A percentile compares a stretch with the other conserved stretches of the same genome.
Conservation (phyloP, 2,113 vertebrate species). For the Rhombomys opimus region DNA sequence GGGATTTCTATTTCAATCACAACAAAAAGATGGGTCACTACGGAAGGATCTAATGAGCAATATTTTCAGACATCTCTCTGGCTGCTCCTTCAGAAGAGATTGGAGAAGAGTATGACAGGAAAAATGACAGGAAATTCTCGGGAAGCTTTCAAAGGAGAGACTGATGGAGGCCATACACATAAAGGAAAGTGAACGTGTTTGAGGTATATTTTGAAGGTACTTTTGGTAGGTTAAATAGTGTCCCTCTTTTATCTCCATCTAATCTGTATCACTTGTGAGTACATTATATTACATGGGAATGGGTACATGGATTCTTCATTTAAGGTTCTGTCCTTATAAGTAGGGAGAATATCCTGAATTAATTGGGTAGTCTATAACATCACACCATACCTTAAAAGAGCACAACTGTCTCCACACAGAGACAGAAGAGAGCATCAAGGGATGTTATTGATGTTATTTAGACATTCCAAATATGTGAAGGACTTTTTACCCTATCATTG, state of each 20-base stretch:
- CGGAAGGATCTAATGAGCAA: background rate
- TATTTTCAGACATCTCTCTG: background rate
- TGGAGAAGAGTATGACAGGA: background rate
- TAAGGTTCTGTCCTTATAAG: background rate
- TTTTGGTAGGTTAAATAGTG: background rate
- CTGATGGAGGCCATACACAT: background rate
- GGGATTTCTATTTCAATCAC: background rate
- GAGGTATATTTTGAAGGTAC: background rate
- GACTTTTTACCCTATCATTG: background rate
- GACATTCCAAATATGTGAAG: background rate
- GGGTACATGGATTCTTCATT: background rate
- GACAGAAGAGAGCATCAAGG: background rate
- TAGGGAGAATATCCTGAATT: background rate
- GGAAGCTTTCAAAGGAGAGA: background rate
- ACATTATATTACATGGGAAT: background rate
- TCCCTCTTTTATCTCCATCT: background rate
- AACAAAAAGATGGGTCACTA: background rate
- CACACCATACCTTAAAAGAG: background rate
- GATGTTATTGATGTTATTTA: background rate
- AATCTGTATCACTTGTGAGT: background rate
- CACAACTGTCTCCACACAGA: background rate
- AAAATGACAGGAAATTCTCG: background rate
- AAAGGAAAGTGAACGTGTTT: background rate
- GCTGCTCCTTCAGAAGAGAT: background rate
- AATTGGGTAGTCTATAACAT: background rate